Base-by-base conservation (phyloP, 2,797 vertebrate genomes). In the Pteropus rufus region DNA sequence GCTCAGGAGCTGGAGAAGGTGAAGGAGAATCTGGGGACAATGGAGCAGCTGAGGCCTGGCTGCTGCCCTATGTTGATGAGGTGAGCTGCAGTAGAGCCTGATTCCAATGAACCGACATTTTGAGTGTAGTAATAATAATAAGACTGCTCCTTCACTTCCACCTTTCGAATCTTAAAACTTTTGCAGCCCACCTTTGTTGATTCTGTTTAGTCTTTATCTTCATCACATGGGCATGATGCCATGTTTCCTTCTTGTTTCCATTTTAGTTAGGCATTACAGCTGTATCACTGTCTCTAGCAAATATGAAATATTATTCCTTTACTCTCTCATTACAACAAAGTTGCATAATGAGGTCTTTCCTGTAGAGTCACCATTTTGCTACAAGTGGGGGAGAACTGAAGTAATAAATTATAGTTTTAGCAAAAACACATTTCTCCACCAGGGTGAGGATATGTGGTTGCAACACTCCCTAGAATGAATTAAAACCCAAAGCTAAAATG, bases 391-490 rank as follows among this genome's bases (percentile, higher is more conserved):
- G 76, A 84, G 89, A 73, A 23, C 34, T 0, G 4, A 82, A 75
- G 67, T 9, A 34, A 80, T 85, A 67, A 88, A 79, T 90, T 67
- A 62, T 0, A 93, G 34, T 77, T 92, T 90, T 69, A 89, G n/a
- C 16, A 72, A 81, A 89, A 96, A 88, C 90, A 92, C 44, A 44
- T 92, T 96, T 97, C 85, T 92, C 39, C 18, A 77, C 62, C 39
- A 46, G 84, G 58, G 21, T 73, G 72, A 95, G 46, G 49, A 16
- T 52, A 56, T 49, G 44, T 62, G 83, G 54, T 72, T 65, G 77
- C 24, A n/a, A 54, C 70, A 41, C 16, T 92, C 44, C 39, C 44
- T 49, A 73, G 46, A 87, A 72, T 93, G 49, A 94, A 81, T 56
- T 67, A 90, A 94, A 84, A 11, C 8, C 41, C n/a, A 31, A 31